Evolutionary conservation across 2,797 vertebrate species (phyloP).

Genomic region (Sebastes ruberrimus): DNA sequence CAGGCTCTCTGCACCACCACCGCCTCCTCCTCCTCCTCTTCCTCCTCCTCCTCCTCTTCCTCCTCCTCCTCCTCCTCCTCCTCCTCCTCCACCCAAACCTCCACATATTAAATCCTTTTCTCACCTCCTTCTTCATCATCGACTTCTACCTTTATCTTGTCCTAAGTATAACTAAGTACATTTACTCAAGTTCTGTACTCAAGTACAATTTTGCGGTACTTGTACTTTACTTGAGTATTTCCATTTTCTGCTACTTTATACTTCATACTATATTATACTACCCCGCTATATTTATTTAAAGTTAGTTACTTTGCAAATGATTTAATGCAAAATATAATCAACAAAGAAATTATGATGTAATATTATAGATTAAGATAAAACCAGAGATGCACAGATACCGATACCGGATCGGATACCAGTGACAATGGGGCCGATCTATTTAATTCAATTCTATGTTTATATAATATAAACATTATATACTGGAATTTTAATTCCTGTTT

Average conservation of each 20-base stretch:
- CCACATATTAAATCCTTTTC: too few species aligned
- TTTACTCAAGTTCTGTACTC: neutral
- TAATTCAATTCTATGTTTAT: too few species aligned
- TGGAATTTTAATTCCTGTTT: rapidly evolving
- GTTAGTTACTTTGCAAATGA: neutral
- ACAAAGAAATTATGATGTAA: too few species aligned
- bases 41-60: rapidly evolving
- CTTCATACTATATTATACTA: neutral
- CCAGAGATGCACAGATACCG: rapidly evolving
- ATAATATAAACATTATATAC: too few species aligned
- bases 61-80: neutral
- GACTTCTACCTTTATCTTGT: neutral
- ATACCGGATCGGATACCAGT: too few species aligned
- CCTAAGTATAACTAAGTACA: neutral
- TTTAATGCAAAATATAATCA: too few species aligned
- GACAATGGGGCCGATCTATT: too few species aligned
- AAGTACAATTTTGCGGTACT: neutral
- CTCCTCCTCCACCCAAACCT: neutral
- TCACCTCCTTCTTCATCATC: neutral
- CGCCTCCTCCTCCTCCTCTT: slow-evolving; percentile 2
- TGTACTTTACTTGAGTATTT: too few species aligned
- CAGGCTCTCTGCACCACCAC: slow-evolving; percentile 13
- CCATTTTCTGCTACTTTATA: neutral
- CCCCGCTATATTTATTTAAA: neutral
- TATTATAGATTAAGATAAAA: too few species aligned